These are phyloP conservation scores for Microtus obscurus DNA, from an alignment of 2,797 vertebrate genomes.

Conservation along the genomic window DNA sequence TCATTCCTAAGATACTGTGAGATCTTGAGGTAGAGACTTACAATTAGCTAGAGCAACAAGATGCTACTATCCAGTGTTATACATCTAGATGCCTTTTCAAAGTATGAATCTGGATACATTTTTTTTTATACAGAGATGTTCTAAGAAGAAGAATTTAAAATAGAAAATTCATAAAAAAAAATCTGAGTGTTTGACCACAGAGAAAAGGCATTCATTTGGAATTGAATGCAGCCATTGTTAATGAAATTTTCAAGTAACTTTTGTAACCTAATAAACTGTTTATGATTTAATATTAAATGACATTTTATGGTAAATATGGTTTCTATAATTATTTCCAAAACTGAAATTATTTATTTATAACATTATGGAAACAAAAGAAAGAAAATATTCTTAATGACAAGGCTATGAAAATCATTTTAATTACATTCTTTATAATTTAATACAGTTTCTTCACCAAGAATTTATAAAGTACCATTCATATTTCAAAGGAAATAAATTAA, in stretches of 20 bases:
- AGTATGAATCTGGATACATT: background rate
- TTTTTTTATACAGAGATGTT: background rate
- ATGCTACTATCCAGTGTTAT: background rate
- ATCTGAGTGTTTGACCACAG: background rate
- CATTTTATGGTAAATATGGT: background rate
- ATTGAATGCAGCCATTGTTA: background rate
- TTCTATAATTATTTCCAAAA: conserved; percentile 38
- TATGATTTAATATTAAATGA: conserved; percentile 49
- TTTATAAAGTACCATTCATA: background rate
- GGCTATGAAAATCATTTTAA: background rate
- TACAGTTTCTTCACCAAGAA: background rate
- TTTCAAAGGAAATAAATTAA: conserved; percentile 11
- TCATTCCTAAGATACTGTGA: background rate
- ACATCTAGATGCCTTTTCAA: background rate
- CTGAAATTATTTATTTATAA: conserved; percentile 30
- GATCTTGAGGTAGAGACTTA: background rate
- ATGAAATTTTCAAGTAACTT: conserved; percentile 13
- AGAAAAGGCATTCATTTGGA: conserved; percentile 6
- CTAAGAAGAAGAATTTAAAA: background rate
- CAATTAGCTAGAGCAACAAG: background rate
- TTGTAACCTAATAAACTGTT: conserved; percentile 26
- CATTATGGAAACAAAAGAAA: conserved; percentile 35
- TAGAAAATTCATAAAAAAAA: background rate
- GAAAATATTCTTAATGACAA: conserved; percentile 46
- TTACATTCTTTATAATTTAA: conserved; percentile 48